Percentiles rank a stretch among this genome's conserved stretches.
phyloP scores from a whole-genome alignment of 1,140 invertebrate genomes.

The Papilio glaucus region DNA sequence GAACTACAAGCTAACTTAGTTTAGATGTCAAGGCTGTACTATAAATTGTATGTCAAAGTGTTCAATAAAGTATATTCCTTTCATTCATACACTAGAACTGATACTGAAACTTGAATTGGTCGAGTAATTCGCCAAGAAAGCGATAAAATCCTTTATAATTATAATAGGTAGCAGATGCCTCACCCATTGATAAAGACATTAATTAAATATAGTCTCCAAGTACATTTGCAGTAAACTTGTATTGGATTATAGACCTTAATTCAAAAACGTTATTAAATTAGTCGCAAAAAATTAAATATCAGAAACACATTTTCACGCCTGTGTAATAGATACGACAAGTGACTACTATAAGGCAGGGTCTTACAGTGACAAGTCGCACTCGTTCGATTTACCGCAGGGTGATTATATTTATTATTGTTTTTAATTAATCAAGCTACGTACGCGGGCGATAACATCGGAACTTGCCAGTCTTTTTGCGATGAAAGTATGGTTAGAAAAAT shows the following conservation, averaged over 20 bases:
- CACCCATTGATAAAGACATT: not conserved
- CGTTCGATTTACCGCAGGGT: constrained; percentile 47
- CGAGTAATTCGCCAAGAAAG: not conserved
- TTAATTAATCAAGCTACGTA: constrained; percentile 72
- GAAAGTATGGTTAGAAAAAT: constrained; percentile 52
- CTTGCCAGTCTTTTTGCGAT: constrained; percentile 62
- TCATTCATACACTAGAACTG: not conserved
- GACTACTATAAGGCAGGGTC: not conserved
- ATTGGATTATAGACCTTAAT: not conserved
- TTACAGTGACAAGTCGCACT: constrained; percentile 43
- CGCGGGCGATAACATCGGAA: constrained; percentile 60
- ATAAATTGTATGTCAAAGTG: no score
- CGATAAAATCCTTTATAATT: not conserved
- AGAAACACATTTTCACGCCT: not conserved
- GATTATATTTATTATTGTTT: constrained; percentile 66
- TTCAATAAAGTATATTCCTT: no score
- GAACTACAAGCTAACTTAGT: no score
- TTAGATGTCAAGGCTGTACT: no score
- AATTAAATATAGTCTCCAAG: not conserved
- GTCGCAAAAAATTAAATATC: not conserved
- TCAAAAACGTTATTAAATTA: not conserved
- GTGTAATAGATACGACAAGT: not conserved
- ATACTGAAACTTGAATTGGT: no score
- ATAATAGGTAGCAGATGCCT: not conserved
- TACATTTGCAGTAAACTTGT: not conserved